phyloP scores from a whole-genome alignment of 2,113 vertebrate species.

The Erythrolamprus reginae region DNA sequence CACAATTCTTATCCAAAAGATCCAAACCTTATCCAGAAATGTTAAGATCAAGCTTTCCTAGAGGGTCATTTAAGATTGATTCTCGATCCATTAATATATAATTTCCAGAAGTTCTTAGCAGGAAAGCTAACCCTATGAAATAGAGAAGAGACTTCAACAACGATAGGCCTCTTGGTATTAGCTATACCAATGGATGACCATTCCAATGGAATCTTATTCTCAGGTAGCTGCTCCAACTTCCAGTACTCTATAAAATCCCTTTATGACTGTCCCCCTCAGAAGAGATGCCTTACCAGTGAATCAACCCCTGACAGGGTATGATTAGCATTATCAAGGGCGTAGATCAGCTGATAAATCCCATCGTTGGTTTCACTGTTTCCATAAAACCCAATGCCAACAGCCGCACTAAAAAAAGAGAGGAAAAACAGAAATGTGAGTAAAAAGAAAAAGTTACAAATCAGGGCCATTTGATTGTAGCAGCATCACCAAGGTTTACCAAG shows the following conservation, averaged over 20 bases:
- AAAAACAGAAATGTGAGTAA: constrained; percentile 31
- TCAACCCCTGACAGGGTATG: constrained; percentile 87
- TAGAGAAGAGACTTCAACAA: neutral
- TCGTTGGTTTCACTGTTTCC: constrained; percentile 97
- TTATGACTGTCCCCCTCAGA: neutral
- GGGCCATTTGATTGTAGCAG: neutral
- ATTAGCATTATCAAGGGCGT: constrained; percentile 89
- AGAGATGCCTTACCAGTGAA: constrained; percentile 74
- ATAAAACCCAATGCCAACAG: constrained; percentile 92
- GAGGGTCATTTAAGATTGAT: neutral
- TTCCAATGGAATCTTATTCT: neutral
- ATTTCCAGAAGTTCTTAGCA: neutral
- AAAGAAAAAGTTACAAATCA: constrained; percentile 13
- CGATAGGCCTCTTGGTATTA: neutral
- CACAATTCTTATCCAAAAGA: neutral
- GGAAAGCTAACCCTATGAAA: neutral
- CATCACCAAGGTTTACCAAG: neutral
- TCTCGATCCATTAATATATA: neutral
- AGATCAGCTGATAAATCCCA: constrained; percentile 89
- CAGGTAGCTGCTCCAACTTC: neutral
- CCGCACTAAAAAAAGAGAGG: constrained; percentile 64
- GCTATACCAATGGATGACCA: neutral
- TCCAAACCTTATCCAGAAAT: neutral
- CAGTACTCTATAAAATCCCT: neutral
- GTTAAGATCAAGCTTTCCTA: neutral